Conservation (phyloP, 1,140 invertebrate genomes). For the Zaprionus lachaisei region DNA sequence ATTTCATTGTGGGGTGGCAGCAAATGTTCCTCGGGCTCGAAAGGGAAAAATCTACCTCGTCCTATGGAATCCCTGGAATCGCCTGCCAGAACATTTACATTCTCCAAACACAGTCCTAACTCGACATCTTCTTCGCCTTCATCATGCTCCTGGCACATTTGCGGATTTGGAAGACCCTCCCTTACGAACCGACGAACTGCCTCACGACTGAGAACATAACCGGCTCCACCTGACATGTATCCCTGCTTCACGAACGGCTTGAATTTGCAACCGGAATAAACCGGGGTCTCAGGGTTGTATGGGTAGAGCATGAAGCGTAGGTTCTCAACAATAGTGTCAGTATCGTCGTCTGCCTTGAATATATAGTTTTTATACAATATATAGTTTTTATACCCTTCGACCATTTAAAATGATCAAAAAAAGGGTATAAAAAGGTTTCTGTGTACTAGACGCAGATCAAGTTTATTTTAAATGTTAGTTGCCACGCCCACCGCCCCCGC, state of each 20-base stretch:
- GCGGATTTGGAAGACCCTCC: constrained; percentile 88
- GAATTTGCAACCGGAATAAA: constrained; percentile 96
- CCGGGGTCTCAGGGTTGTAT: constrained; percentile 88
- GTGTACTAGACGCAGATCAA: too few relatives aligned
- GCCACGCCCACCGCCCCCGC: too few relatives aligned
- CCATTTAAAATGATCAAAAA: too few relatives aligned
- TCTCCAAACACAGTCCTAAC: constrained; percentile 96
- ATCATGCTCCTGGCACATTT: constrained; percentile 88
- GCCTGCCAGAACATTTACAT: constrained; percentile 93
- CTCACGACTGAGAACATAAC: constrained; percentile 95
- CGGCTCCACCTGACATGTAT: constrained; percentile 97
- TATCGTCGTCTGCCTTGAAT: constrained; percentile 97
- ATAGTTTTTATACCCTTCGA: too few relatives aligned
- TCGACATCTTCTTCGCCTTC: constrained; percentile 97
- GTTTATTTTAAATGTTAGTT: too few relatives aligned
- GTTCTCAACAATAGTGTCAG: constrained; percentile 96
- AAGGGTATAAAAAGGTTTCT: too few relatives aligned
- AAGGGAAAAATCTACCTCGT: constrained; percentile 96
- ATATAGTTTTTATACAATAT: too few relatives aligned
- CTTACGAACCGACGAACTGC: constrained; percentile 91
- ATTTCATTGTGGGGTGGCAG: constrained; percentile 32
- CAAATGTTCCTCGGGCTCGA: constrained; percentile 84
- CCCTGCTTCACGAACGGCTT: constrained; percentile 95
- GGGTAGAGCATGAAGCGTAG: constrained; percentile 94
- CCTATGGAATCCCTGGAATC: constrained; percentile 94